Evolutionary conservation across 1,140 invertebrate genomes (phyloP), one percentile per base, ranked within the genome.

Genomic region (Babylonia areolata): DNA sequence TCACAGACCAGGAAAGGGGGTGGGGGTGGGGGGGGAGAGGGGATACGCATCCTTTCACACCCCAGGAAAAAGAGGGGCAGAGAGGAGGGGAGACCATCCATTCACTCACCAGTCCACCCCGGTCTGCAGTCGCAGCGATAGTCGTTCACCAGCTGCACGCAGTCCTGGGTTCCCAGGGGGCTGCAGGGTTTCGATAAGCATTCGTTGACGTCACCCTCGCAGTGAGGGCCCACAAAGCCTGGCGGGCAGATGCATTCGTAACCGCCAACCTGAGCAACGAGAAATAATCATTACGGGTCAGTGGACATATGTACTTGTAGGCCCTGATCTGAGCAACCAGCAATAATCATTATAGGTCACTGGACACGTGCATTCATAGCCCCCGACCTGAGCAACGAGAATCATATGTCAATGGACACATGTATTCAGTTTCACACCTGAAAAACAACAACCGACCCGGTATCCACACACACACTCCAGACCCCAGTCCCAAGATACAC

Each of bases 171-270:
- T 0, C 98, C 98, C 35, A 95, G 94, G 40, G 91, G 82, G 85
- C 90, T 86, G 91, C 91, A 92, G 1, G 89, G 89, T 39, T 88
- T 90, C 17, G 88, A 88, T 17, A 97, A 96, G 94, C 99, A 99
- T 93, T 99, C 99, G 92, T 99, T 97, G 42, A 96, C 98, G 93
- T 99, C 99, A 20, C 96, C 96, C 94, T 99, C 98, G 94, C 99
- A 99, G 85, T 96, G 95, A 35, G 96, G 94, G 42, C 98, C 99
- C 42, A 96, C 96, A 93, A 97, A 99, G 0, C 99, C 99, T 92
- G 97, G 96, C 3, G 97, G 96, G 92, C 99, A 99, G 58, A 97
- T 96, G 91, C 99, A 99, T 88, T 97, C 94, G 92, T 96, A 99
- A 23, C 91, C 90, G 46, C 89, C 90, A 37, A 93, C 87, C 99